Evolutionary conservation across 2,888 invertebrate species (phyloP).

Genomic region (Ophonus ardosiacus): DNA sequence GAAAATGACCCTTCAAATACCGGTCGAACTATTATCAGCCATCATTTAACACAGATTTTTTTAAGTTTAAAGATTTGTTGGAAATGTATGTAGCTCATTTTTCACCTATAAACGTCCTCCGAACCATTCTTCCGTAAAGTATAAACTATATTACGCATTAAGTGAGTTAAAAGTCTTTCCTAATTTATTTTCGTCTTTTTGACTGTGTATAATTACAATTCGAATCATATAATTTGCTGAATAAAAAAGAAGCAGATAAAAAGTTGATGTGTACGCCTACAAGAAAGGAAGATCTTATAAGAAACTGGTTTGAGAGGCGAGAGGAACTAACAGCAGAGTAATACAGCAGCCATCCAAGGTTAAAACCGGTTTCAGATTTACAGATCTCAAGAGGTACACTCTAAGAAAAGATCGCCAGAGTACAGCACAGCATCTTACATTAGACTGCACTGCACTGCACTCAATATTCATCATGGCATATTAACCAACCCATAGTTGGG

Average conservation of each 20-base stretch:
- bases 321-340: neutral
- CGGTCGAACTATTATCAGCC: too few species aligned
- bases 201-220: neutral
- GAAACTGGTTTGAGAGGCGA: neutral
- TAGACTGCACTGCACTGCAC: too few species aligned
- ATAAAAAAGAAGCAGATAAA: neutral
- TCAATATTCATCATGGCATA: too few species aligned
- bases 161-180: neutral
- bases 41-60: too few species aligned
- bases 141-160: neutral
- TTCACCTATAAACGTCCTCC: neutral
- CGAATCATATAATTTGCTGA: neutral
- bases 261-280: neutral
- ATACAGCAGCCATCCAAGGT: conserved; percentile 14
- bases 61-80: too few species aligned
- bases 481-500: too few species aligned
- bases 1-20: too few species aligned
- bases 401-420: neutral
- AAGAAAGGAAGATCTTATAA: neutral
- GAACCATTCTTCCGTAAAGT: neutral
- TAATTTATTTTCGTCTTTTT: neutral
- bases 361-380: conserved; percentile 11
- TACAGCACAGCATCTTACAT: neutral
- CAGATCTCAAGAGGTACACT: conserved; percentile 2
- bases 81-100: too few species aligned